Conservation (phyloP, 2,888 invertebrate genomes). For the Microctonus aethiopoides region DNA sequence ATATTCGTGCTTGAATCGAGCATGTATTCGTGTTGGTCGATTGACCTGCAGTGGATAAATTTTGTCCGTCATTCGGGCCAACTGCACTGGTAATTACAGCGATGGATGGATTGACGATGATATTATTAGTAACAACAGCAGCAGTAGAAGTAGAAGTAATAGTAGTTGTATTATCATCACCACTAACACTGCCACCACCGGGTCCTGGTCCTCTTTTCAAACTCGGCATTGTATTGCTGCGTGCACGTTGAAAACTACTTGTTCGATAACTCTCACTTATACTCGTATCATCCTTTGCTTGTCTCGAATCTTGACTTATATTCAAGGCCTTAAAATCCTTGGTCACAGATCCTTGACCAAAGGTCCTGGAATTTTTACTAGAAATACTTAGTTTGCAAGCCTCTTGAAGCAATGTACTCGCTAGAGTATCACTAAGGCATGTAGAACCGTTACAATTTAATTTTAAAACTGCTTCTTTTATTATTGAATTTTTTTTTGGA, state of each 20-base stretch:
- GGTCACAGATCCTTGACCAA: conserved; percentile 59
- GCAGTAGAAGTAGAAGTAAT: conserved; percentile 3
- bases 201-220: conserved; percentile 60
- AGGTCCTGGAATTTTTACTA: conserved; percentile 49
- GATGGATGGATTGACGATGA: no score
- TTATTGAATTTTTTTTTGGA: conserved; percentile 55
- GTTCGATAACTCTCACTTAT: conserved; percentile 54
- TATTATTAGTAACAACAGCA: background rate
- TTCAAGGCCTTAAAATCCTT: conserved; percentile 61
- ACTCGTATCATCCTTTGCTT: conserved; percentile 60
- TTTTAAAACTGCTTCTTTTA: conserved; percentile 62
- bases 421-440: conserved; percentile 51
- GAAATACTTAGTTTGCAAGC: conserved; percentile 57
- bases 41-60: conserved; percentile 38
- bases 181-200: conserved; percentile 49
- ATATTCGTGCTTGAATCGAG: conserved; percentile 82
- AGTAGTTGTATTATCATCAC: background rate
- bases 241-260: conserved; percentile 59
- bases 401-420: conserved; percentile 52
- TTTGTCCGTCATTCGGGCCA: conserved; percentile 30
- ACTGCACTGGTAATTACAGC: conserved; percentile 2
- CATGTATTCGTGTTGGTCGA: conserved; percentile 69
- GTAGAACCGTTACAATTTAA: conserved; percentile 50
- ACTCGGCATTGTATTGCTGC: conserved; percentile 65
- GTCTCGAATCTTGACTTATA: conserved; percentile 50